phyloP scores from a whole-genome alignment of 2,888 invertebrate species.

The Heliconius ismenius region DNA sequence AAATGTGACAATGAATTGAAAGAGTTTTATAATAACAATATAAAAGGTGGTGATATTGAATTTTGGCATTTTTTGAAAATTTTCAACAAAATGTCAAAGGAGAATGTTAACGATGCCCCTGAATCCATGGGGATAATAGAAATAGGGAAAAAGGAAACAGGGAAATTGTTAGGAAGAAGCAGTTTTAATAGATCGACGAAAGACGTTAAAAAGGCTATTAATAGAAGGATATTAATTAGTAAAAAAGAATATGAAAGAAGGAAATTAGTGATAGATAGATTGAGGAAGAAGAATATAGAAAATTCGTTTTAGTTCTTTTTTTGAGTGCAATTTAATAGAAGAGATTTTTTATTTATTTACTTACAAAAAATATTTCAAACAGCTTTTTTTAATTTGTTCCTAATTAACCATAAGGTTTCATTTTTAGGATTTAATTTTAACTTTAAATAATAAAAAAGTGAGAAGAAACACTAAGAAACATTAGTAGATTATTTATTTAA shows the following conservation, averaged over 20 bases:
- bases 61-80: slow-evolving; percentile 76
- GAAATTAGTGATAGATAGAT: slow-evolving; percentile 47
- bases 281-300: slow-evolving; percentile 44
- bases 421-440: too few species aligned
- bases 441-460: too few species aligned
- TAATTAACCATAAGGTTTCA: too few species aligned
- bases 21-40: slow-evolving; percentile 65
- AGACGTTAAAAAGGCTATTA: slow-evolving; percentile 31
- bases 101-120: slow-evolving; percentile 62
- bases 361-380: neutral
- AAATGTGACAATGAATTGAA: slow-evolving; percentile 65
- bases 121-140: slow-evolving; percentile 51
- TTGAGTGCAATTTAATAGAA: neutral
- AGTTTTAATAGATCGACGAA: slow-evolving; percentile 18
- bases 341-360: neutral
- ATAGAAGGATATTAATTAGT: slow-evolving; percentile 52
- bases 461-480: too few species aligned
- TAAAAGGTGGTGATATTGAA: slow-evolving; percentile 67
- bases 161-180: neutral
- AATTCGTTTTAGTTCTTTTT: neutral
- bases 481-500: too few species aligned
- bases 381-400: too few species aligned
- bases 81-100: slow-evolving; percentile 65
- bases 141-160: slow-evolving; percentile 7
- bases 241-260: slow-evolving; percentile 54